Evolutionary conservation across 2,888 invertebrate genomes (phyloP), one percentile per base, ranked within the genome.

Genomic region (Apotomis turbidana): DNA sequence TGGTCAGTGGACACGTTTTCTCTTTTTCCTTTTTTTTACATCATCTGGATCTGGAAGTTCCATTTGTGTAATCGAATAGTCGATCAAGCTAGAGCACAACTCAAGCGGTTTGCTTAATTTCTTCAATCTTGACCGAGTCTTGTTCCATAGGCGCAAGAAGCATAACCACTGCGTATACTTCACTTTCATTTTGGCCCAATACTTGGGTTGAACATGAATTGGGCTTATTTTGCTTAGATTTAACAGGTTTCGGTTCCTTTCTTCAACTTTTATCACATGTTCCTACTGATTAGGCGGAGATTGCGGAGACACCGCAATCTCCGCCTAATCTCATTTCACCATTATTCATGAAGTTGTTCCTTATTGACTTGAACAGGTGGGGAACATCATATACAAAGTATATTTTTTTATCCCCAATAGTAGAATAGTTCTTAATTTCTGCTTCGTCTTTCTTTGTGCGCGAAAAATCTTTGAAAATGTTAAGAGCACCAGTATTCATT

Each of bases 41-140:
- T 41, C 41, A 41, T 41, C 41, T 41, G 41, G 3, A 41, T 6
- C 0, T 6, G 41, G 27, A 27, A 27, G 41, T 0, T 41, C 41
- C 41, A 41, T 41, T 41, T 41, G 41, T 41, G 6, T 41, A 41
- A 6, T 41, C 41, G 41, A 41, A 41, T 41, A 41, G 6, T 5
- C 41, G 41, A 41, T 41, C 41, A 41, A 41, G 6, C 41, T 41
- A 5, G 6, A 41, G 41, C 41, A 41, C 41, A 6, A 41, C 41
- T 41, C 41, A 6, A 6, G 41, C 41, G 41, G 41, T 41, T 41
- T 41, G 41, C 6, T 41, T 41, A 0, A 73, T 64, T 68, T 73
- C 74, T 51, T 38, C 12, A 10, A 12, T 41, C 9, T 64, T 68
- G 49, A n/a, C 38, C n/a, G 58, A 36, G n/a, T 58, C 58, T 58